Evolutionary conservation across 1,140 invertebrate species (phyloP), one percentile per base, ranked within the genome.

Genomic region (Rhyacophila brunnea): DNA sequence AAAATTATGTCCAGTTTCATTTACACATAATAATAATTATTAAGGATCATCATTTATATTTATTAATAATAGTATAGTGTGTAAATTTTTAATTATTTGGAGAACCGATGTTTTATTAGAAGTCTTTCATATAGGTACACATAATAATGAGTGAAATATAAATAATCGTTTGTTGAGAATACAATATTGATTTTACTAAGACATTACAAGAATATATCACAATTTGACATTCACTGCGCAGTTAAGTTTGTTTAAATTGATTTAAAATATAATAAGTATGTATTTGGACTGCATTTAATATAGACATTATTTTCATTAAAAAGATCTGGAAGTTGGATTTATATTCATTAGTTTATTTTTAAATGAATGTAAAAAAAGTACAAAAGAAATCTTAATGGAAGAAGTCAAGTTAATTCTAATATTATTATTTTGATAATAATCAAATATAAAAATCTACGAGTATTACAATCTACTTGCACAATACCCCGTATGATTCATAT

Each of bases 141-240:
- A 64, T 56, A 58, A 42, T 43, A 5, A 28, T 43, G 35, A 64
- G 52, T 60, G 52, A 64, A 64, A 57, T 59, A 64, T 64, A 64
- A 64, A 64, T 64, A 64, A 59, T 43, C 47, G 36, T 64, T 59
- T 60, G 43, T 60, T 60, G 57, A 63, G 45, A 58, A 53, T 47
- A 54, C 36, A 58, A 62, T 52, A 57, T 58, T 63, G 46, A 64
- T 60, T 59, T 64, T 51, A 59, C 57, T 64, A 64, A 64, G 46
- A 59, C 53, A 56, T 63, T 64, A 58, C 56, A 49, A 64, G 34
- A 64, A 59, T 64, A 64, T 64, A 64, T 64, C 62, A 64, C 62
- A 64, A 50, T 64, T 64, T 64, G 57, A 60, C 56, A 57, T 64
- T 64, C 62, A 64, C 62, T 64, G 62, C 56, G 56, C 46, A 43